Evolutionary conservation across 2,888 invertebrate species (phyloP).

Genomic region (Portevinia maculata): DNA sequence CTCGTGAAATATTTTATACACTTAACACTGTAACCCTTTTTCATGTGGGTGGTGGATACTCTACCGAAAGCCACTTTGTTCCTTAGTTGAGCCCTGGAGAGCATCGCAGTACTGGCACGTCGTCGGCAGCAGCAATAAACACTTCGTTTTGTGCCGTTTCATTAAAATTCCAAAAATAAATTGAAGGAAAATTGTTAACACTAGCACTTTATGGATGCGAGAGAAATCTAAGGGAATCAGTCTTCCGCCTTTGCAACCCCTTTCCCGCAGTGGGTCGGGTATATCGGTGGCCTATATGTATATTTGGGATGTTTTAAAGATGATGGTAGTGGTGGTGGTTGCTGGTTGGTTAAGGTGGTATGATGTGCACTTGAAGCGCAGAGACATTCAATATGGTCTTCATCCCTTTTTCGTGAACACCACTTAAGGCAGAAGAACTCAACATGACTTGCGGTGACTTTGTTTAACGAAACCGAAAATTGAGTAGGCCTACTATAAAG

Average conservation of each 20-base stretch:
- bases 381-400: constrained; percentile 48
- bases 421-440: constrained; percentile 61
- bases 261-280: constrained; percentile 9
- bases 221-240: constrained; percentile 48
- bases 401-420: constrained; percentile 45
- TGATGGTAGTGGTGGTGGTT: constrained; percentile 16
- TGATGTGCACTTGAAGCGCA: constrained; percentile 60
- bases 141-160: constrained; percentile 71
- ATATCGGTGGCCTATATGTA: constrained; percentile 39
- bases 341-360: constrained; percentile 19
- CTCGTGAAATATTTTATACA: constrained; percentile 70
- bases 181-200: constrained; percentile 73
- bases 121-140: constrained; percentile 60
- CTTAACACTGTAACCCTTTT: constrained; percentile 72
- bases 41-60: constrained; percentile 23
- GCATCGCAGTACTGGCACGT: constrained; percentile 20
- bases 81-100: constrained; percentile 1
- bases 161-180: constrained; percentile 74
- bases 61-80: constrained; percentile 18
- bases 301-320: background rate
- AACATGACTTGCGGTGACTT: constrained; percentile 70
- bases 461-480: constrained; percentile 63
- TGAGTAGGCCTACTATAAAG: constrained; percentile 47
- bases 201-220: constrained; percentile 59
- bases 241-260: constrained; percentile 13